A percentile compares a stretch with the other conserved stretches of the same genome.
These are phyloP conservation scores for Carettochelys insculpta DNA, from an alignment of 2,113 vertebrate species.

Conservation along the genomic window DNA sequence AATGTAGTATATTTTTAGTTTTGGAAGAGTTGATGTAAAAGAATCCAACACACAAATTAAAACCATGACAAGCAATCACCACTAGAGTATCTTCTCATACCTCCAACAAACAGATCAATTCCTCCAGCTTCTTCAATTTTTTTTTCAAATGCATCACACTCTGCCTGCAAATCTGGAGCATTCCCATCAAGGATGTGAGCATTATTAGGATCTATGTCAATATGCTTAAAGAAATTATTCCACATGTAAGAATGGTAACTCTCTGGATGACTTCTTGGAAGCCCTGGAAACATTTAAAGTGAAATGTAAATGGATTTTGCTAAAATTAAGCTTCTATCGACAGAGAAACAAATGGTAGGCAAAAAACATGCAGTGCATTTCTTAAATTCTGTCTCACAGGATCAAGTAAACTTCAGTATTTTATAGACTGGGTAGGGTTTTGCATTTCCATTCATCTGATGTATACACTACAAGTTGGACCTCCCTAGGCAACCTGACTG, in stretches of 20 bases:
- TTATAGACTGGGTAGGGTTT: neutral
- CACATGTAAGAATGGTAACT: slow-evolving; percentile 89
- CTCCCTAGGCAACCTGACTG: too few species aligned
- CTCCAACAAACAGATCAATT: slow-evolving; percentile 87
- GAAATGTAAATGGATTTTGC: slow-evolving; percentile 16
- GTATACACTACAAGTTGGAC: too few species aligned
- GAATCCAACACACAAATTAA: neutral
- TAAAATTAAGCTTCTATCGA: neutral
- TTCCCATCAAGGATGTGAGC: slow-evolving; percentile 86
- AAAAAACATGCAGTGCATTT: neutral
- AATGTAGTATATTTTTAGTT: neutral
- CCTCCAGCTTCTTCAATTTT: slow-evolving; percentile 86
- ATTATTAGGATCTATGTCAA: slow-evolving; percentile 85
- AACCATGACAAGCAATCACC: neutral
- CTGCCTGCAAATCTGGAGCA: slow-evolving; percentile 80
- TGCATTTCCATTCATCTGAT: neutral
- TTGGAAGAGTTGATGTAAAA: neutral
- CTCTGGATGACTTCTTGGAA: slow-evolving; percentile 85
- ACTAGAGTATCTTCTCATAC: slow-evolving; percentile 60
- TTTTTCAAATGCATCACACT: slow-evolving; percentile 84
- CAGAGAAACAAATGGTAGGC: neutral
- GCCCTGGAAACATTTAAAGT: slow-evolving; percentile 70
- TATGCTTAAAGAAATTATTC: slow-evolving; percentile 88
- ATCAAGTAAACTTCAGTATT: neutral
- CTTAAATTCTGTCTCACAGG: neutral